Evolutionary conservation across 2,888 invertebrate species (phyloP), one percentile per base, ranked within the genome.

Genomic region (Cephus runcator): DNA sequence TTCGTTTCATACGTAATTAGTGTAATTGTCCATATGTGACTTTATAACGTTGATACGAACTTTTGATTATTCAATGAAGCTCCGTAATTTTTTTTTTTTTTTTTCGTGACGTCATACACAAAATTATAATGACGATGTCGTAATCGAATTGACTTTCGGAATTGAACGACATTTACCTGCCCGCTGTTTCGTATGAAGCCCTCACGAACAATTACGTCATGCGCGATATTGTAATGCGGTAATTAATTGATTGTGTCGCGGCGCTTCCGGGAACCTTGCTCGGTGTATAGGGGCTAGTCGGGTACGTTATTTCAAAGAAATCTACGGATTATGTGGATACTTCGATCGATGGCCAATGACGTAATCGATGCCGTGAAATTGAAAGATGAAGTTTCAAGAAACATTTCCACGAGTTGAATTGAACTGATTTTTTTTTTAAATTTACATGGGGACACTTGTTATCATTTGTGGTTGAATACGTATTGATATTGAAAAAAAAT

Each of bases 181-280:
- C 6, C 56, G 0, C 56, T 56, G 0, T 23, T 56, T 2, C 56
- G 56, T 23, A 2, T 23, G 2, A 56, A 23, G 23, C 23, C 56
- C 56, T 56, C 56, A 6, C 23, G 23, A 9, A 9, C 2, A 23
- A 56, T 31, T 71, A 71, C 3, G 34, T 34, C 71, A 34, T 12
- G 71, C 12, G 31, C 0, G 23, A 56, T 23, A 71, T 71, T 33
- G 33, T 11, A 71, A 71, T 34, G 12, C 15, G 12, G 4, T 34
- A 34, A 71, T 34, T 34, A 34, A 71, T 71, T 69, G 33, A 40
- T 30, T 23, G 34, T 71, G 71, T 71, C 71, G 31, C 71, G 31
- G 71, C 71, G 71, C 71, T 71, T 71, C 71, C 71, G 31, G 31
- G 34, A 71, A 71, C 71, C 31, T 71, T 71, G 71, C 31, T 12